phyloP scores from a whole-genome alignment of 2,797 vertebrate species.

The Carapus acus region DNA sequence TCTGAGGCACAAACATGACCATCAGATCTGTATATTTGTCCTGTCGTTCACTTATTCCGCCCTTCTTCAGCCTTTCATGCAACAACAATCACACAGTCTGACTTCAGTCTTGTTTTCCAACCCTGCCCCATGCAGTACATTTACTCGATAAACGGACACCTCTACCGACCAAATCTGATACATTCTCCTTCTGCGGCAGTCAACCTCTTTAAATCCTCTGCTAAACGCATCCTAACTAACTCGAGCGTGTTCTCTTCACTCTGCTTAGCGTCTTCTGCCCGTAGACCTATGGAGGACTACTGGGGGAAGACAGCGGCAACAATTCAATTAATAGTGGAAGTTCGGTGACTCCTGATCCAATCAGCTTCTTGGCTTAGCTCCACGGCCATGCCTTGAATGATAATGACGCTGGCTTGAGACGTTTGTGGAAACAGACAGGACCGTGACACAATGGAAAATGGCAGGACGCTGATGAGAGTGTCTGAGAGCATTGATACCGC shows the following conservation, averaged over 20 bases:
- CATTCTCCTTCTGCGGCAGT: conserved; percentile 35
- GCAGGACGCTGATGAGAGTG: conserved; percentile 20
- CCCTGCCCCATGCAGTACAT: too few species aligned
- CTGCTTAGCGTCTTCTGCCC: conserved; percentile 46
- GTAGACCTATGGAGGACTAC: conserved; percentile 36
- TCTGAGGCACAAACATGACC: too few species aligned
- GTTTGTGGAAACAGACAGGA: conserved; percentile 28
- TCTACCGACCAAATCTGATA: conserved; percentile 3
- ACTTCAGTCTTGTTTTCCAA: too few species aligned
- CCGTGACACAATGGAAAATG: conserved; percentile 20
- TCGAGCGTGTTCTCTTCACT: conserved; percentile 49
- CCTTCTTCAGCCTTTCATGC: conserved; percentile 7
- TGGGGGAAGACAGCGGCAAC: conserved; percentile 41
- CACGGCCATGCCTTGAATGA: conserved; percentile 52
- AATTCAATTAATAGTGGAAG: conserved; percentile 64
- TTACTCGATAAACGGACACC: neutral
- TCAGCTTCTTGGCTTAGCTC: conserved; percentile 50
- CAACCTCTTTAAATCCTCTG: conserved; percentile 36
- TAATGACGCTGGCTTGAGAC: conserved; percentile 42
- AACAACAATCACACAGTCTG: conserved; percentile 1
- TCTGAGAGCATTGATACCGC: too few species aligned
- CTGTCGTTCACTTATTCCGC: too few species aligned
- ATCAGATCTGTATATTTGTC: too few species aligned
- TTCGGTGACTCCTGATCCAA: conserved; percentile 60
- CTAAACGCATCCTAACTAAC: conserved; percentile 36